These are phyloP conservation scores for Drosophila hydei DNA, from an alignment of 1,140 invertebrate species.

Conservation along the genomic window DNA sequence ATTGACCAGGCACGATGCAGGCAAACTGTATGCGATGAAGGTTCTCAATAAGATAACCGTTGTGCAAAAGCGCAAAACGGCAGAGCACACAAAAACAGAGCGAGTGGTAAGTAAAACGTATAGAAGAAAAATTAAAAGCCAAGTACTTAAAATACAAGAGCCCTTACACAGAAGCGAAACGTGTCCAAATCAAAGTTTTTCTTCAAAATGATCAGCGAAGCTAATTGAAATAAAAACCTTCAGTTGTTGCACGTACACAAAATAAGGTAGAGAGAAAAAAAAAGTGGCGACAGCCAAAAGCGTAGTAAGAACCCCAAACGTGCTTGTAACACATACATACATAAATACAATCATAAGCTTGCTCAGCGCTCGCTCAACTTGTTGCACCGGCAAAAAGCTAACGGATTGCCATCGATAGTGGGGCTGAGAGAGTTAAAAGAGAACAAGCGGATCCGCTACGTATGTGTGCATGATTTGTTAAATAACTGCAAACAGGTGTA, in stretches of 20 bases:
- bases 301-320: conserved; percentile 28
- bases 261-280: conserved; percentile 11
- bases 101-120: conserved; percentile 86
- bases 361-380: conserved; percentile 43
- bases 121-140: conserved; percentile 11
- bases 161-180: conserved; percentile 18
- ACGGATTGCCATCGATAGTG: conserved; percentile 37
- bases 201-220: conserved; percentile 41
- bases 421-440: conserved; percentile 27
- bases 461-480: conserved; percentile 37
- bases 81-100: conserved; percentile 96
- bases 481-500: conserved; percentile 77
- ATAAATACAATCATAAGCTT: conserved; percentile 6
- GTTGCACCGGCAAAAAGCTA: conserved; percentile 70
- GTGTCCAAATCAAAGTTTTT: conserved; percentile 25
- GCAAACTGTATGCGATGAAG: conserved; percentile 97
- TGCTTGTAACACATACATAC: conserved; percentile 26
- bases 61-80: conserved; percentile 95
- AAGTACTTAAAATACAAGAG: conserved; percentile 1
- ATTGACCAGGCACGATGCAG: conserved; percentile 90
- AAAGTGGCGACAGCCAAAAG: conserved; percentile 34
- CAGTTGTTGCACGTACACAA: conserved; percentile 55
- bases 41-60: conserved; percentile 95
- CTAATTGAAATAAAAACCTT: conserved; percentile 71
- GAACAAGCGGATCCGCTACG: conserved; percentile 28